Percentiles rank a stretch among this genome's conserved stretches.
Evolutionary conservation across 1,140 invertebrate genomes (phyloP).

Genomic region (Eriocheir sinensis): DNA sequence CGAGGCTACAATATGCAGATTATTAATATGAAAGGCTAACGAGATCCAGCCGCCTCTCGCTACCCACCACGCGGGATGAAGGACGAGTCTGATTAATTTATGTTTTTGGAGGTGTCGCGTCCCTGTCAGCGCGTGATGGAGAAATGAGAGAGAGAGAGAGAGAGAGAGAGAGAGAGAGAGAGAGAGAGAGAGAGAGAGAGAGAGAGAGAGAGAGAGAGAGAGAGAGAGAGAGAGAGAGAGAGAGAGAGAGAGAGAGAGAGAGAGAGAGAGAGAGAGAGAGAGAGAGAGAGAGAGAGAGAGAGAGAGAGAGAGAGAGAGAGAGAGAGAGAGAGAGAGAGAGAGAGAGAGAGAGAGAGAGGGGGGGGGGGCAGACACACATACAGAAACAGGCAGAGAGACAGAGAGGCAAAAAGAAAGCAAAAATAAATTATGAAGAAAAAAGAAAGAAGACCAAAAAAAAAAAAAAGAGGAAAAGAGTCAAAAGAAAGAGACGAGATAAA

Average conservation of each 20-base stretch:
- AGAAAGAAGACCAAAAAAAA: background rate
- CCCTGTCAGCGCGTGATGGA: background rate
- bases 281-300: background rate
- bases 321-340: constrained; percentile 54
- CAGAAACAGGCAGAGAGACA: too few relatives aligned
- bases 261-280: too few relatives aligned
- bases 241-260: too few relatives aligned
- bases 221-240: background rate
- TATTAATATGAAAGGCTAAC: background rate
- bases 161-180: constrained; percentile 50
- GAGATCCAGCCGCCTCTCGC: background rate
- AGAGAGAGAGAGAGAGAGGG: constrained; percentile 17
- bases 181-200: constrained; percentile 58
- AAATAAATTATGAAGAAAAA: background rate
- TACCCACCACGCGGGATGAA: background rate
- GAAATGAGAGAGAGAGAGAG: background rate
- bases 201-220: constrained; percentile 34
- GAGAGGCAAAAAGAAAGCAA: too few relatives aligned
- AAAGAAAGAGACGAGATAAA: too few relatives aligned
- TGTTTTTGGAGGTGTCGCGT: background rate
- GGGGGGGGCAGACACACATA: background rate
- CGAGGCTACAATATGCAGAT: background rate
- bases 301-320: constrained; percentile 30
- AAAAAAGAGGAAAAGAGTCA: background rate
- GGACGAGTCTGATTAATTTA: background rate